Evolutionary conservation across 2,888 invertebrate genomes (phyloP), one percentile per base, ranked within the genome.

Genomic region (Dynastes grantii): DNA sequence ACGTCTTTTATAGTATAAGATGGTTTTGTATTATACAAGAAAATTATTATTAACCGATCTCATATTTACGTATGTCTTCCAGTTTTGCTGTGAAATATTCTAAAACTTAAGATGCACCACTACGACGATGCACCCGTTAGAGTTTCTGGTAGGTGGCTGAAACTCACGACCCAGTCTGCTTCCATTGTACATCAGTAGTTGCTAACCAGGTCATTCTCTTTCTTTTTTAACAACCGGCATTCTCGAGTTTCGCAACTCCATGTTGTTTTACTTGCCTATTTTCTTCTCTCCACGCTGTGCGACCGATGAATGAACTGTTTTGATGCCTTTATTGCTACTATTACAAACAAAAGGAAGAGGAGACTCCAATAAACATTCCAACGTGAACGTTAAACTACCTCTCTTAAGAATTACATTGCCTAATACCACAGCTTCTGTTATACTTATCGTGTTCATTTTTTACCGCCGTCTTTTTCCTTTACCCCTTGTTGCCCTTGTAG

Each of bases 311-410:
- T 87, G 87, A 87, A 87, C 86, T 84, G 86, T 87, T 87, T 86
- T 86, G 86, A 86, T 87, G 85, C 85, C 86, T 86, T 87, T 87
- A 87, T 86, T 87, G 86, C 86, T 85, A 86, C 86, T 85, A 85
- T 85, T 86, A 85, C 86, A 86, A 86, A 86, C 86, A 86, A 87
- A 87, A 85, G 85, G 84, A 82, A 81, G 84, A 85, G 82, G 71
- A 71, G 71, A 84, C 77, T 77, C 84, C 85, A 85, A 85, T 85
- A 86, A 85, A 85, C 85, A 85, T 85, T 86, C 86, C 85, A 77
- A 80, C 85, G 84, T 85, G 82, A 83, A 84, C 84, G 81, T 32
- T 61, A 55, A 64, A 83, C 83, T 83, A 83, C 85, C 82, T 84
- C 85, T 84, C 84, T 84, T 84, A 80, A 80, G 77, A 68, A 51